Evolutionary conservation across 2,113 vertebrate genomes (phyloP).

Genomic region (Dascyllus trimaculatus): DNA sequence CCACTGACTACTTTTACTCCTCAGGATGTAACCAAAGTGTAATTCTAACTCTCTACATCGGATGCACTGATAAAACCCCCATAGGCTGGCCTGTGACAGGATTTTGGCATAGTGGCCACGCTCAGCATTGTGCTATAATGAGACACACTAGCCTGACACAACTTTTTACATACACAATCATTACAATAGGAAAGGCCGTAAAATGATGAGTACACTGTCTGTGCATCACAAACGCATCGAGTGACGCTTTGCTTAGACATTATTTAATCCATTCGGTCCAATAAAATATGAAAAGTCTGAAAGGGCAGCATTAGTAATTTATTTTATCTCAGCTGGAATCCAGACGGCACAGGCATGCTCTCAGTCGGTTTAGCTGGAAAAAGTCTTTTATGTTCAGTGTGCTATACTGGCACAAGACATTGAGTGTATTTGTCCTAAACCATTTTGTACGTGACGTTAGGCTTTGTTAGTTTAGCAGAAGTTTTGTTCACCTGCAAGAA

Average conservation of each 20-base stretch:
- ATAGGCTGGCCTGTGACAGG: background rate
- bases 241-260: background rate
- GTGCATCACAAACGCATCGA: background rate
- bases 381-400: too few species aligned
- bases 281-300: background rate
- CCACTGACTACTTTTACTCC: background rate
- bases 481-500: too few species aligned
- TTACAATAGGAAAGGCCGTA: background rate
- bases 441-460: too few species aligned
- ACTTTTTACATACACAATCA: background rate
- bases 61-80: background rate
- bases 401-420: background rate
- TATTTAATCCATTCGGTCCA: background rate
- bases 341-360: background rate
- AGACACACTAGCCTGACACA: background rate
- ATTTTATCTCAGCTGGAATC: background rate
- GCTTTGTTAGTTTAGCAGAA: too few species aligned
- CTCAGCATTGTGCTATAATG: background rate
- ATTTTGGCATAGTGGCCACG: slow-evolving; percentile 1
- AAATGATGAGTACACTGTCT: background rate
- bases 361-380: background rate
- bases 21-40: background rate
- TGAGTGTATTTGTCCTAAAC: too few species aligned
- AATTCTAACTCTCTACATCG: background rate
- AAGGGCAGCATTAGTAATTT: background rate